A percentile compares a stretch with the other conserved stretches of the same genome.
Conservation (phyloP, 2,888 invertebrate genomes). For the Xestia c-nigrum region DNA sequence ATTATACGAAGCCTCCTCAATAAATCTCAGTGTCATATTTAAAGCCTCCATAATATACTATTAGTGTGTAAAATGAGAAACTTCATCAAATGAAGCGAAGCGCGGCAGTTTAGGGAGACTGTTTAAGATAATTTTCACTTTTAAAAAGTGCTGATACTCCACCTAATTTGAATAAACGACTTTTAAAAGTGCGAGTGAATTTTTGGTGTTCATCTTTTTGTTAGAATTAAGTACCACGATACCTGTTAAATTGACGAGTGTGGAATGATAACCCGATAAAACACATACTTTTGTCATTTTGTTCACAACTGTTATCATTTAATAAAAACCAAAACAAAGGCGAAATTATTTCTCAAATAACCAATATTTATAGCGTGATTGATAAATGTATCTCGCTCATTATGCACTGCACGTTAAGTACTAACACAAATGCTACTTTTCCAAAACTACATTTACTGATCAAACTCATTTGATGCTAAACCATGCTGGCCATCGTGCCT, state of each 20-base stretch:
- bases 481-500: background rate
- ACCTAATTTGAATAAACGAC: background rate
- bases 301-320: no score
- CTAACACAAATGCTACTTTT: background rate
- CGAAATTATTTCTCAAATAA: background rate
- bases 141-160: background rate
- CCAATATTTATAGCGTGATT: background rate
- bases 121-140: background rate
- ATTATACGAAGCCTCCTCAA: conserved; percentile 19
- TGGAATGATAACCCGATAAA: background rate
- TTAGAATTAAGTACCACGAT: background rate
- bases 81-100: background rate
- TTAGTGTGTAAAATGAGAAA: conserved; percentile 7
- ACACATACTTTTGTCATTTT: no score
- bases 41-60: conserved; percentile 10
- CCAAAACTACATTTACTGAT: background rate
- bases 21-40: conserved; percentile 7
- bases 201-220: background rate
- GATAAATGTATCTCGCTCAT: background rate
- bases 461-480: background rate
- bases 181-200: background rate
- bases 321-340: background rate
- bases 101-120: background rate
- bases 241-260: background rate
- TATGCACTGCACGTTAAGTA: background rate